Evolutionary conservation across 2,888 invertebrate species (phyloP).

Genomic region (Nomada fabriciana): DNA sequence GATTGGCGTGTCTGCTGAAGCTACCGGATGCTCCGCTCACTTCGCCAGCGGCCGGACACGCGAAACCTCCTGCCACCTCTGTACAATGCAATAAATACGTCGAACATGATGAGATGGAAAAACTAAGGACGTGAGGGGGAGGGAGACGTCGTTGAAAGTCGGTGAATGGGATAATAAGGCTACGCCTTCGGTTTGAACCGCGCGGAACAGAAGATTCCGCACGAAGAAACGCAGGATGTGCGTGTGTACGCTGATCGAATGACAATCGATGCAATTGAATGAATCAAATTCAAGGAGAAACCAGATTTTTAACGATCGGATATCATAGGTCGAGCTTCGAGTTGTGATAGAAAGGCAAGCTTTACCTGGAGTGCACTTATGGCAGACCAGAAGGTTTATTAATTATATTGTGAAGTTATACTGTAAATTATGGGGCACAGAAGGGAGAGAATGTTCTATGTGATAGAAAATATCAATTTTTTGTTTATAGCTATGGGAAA

Average conservation of each 20-base stretch:
- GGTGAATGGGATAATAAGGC: conserved; percentile 38
- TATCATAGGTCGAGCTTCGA: too few species aligned
- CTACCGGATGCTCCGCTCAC: conserved; percentile 91
- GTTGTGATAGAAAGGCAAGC: too few species aligned
- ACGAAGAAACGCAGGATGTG: conserved; percentile 49
- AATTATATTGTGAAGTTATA: too few species aligned
- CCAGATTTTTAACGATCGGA: not conserved
- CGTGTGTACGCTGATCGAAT: conserved; percentile 30
- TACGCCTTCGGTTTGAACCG: conserved; percentile 20
- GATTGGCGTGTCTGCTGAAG: conserved; percentile 97
- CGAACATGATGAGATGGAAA: conserved; percentile 8
- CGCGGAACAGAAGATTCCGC: conserved; percentile 8
- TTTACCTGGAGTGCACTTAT: too few species aligned
- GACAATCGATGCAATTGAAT: conserved; percentile 11
- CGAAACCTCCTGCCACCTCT: conserved; percentile 96
- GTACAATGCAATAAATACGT: conserved; percentile 70
- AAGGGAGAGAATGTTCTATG: not conserved
- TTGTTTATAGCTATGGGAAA: too few species aligned
- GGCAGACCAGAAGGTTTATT: too few species aligned
- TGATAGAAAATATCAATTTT: too few species aligned
- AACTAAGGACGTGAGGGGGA: not conserved
- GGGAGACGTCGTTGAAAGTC: conserved; percentile 23
- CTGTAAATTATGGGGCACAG: too few species aligned
- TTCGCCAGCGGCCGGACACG: conserved; percentile 93
- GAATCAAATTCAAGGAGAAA: conserved; percentile 14